Conservation (phyloP, 2,797 vertebrate genomes). For the Anomalospiza imberbis region DNA sequence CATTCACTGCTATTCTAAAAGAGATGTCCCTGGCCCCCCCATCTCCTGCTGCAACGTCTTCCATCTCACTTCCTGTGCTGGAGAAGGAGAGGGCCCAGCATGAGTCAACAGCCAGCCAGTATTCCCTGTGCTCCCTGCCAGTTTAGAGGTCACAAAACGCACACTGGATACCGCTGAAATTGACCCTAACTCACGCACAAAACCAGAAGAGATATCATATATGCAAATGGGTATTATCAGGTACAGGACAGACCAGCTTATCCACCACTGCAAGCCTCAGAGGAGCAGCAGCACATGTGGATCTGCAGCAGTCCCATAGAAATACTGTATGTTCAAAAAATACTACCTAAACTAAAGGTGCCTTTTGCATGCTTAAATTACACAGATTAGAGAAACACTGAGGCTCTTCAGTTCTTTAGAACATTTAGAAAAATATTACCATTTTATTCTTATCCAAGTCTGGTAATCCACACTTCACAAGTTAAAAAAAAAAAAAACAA, state of each 20-base stretch:
- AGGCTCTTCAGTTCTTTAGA: neutral
- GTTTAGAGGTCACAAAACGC: neutral
- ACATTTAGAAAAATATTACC: neutral
- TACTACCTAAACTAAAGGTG: neutral
- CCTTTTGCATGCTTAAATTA: neutral
- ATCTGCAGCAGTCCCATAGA: neutral
- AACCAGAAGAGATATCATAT: neutral
- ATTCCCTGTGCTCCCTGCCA: neutral
- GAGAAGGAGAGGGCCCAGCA: neutral
- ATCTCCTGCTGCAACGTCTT: rapidly evolving
- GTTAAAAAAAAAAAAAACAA: neutral
- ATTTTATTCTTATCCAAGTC: neutral
- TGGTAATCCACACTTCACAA: neutral
- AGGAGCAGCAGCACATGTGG: neutral
- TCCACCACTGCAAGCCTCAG: neutral
- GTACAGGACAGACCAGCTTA: neutral
- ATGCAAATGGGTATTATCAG: neutral
- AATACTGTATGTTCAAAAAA: neutral
- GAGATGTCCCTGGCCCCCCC: neutral
- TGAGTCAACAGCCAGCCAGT: neutral
- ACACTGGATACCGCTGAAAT: neutral
- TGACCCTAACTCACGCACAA: neutral
- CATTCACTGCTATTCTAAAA: neutral
- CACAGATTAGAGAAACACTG: neutral
- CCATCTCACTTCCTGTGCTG: neutral